These are phyloP conservation scores for Drosophila ficusphila DNA, from an alignment of 1,140 invertebrate genomes.

Conservation along the genomic window DNA sequence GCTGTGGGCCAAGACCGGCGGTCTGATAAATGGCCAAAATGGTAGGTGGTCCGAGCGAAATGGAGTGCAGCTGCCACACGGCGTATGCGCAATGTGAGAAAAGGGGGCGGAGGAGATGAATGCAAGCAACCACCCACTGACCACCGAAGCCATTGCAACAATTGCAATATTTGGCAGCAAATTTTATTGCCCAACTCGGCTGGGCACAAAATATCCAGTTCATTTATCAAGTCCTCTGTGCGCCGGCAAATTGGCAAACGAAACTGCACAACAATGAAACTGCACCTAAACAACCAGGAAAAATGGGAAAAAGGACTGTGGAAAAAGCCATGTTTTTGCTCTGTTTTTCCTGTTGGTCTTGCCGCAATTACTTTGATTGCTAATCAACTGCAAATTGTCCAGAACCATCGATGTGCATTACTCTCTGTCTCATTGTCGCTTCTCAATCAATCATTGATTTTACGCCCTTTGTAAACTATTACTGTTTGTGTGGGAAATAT, in stretches of 20 bases:
- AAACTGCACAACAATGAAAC: conserved; percentile 15
- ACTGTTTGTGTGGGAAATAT: conserved; percentile 9
- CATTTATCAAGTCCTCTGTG: conserved; percentile 47
- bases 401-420: conserved; percentile 25
- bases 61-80: conserved; percentile 23
- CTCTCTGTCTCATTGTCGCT: neutral
- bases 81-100: conserved; percentile 55
- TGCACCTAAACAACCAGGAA: too few species aligned
- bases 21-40: conserved; percentile 56
- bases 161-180: conserved; percentile 60
- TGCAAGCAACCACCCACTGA: neutral
- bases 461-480: neutral
- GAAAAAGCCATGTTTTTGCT: neutral
- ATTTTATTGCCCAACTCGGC: conserved; percentile 36
- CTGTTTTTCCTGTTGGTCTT: conserved; percentile 27
- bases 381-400: conserved; percentile 38
- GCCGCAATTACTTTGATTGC: conserved; percentile 61
- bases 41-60: conserved; percentile 11
- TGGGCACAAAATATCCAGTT: conserved; percentile 51
- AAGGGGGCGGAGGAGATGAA: neutral
- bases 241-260: conserved; percentile 53
- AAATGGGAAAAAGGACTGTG: too few species aligned
- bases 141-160: neutral
- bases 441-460: conserved; percentile 34
- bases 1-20: neutral